Evolutionary conservation across 1,140 invertebrate genomes (phyloP).

Genomic region (Zaprionus kolodkinae): DNA sequence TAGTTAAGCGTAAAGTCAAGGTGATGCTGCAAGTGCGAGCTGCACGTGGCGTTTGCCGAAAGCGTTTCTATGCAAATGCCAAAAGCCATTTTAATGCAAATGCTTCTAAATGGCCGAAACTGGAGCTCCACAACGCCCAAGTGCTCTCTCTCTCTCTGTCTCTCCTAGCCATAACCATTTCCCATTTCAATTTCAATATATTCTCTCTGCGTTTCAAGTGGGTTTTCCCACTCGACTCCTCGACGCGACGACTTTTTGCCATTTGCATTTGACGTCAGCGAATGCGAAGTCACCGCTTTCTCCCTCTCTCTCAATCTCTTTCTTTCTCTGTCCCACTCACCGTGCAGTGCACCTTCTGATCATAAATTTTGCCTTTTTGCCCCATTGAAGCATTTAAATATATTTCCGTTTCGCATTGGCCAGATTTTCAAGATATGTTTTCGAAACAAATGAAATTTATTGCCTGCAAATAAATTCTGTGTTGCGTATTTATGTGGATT

Average conservation of each 20-base stretch:
- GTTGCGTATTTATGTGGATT: constrained; percentile 38
- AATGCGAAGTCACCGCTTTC: constrained; percentile 25
- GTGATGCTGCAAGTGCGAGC: constrained; percentile 43
- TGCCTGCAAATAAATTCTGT: constrained; percentile 62
- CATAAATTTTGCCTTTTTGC: constrained; percentile 61
- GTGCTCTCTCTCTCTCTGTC: no score
- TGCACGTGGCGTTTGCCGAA: constrained; percentile 58
- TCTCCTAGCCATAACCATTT: neutral
- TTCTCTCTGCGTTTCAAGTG: constrained; percentile 33
- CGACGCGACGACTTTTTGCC: neutral
- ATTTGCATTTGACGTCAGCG: constrained; percentile 66
- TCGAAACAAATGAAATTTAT: constrained; percentile 55
- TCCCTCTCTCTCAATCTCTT: neutral
- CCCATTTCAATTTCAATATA: constrained; percentile 60
- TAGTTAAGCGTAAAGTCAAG: constrained; percentile 35
- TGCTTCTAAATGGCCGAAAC: constrained; percentile 63
- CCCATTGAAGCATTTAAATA: constrained; percentile 70
- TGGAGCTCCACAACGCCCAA: neutral
- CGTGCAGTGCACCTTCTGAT: constrained; percentile 17
- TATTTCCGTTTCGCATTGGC: constrained; percentile 53
- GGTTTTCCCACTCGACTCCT: neutral
- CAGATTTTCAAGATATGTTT: constrained; percentile 52
- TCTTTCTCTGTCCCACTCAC: no score
- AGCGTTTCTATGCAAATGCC: constrained; percentile 68
- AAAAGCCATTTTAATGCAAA: constrained; percentile 74